A percentile compares a stretch with the other conserved stretches of the same genome.
These are phyloP conservation scores for Patella depressa DNA, from an alignment of 2,888 invertebrate genomes.

Conservation along the genomic window DNA sequence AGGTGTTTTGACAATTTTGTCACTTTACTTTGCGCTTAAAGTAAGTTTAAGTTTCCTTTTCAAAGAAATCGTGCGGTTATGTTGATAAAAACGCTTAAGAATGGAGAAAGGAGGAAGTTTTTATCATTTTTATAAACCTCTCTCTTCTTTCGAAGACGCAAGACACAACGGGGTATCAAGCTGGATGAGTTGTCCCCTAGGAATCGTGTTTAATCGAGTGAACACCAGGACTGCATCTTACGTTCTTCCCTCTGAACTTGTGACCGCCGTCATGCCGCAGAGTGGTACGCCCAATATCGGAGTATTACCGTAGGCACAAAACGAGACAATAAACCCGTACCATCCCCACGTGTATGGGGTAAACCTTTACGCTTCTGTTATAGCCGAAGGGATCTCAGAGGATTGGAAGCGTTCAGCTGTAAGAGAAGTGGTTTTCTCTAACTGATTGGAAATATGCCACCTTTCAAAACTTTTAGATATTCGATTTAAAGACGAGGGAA, in stretches of 20 bases:
- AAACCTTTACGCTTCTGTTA: background rate
- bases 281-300: conserved; percentile 3
- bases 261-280: background rate
- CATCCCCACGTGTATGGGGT: background rate
- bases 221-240: background rate
- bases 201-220: background rate
- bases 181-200: background rate
- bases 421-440: background rate
- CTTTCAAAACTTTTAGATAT: too few species aligned
- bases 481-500: too few species aligned
- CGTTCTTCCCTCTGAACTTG: background rate
- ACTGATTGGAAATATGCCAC: background rate
- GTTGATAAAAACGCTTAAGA: too few species aligned
- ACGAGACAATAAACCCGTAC: conserved; percentile 2
- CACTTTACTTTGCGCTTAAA: too few species aligned
- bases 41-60: too few species aligned
- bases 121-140: too few species aligned
- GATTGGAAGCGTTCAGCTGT: background rate
- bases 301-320: background rate
- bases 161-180: background rate
- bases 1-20: too few species aligned
- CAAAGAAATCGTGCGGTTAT: too few species aligned
- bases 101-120: too few species aligned
- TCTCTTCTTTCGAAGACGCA: too few species aligned
- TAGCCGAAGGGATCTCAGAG: background rate